Conservation (phyloP, 2,888 invertebrate genomes). For the Plagodis dolabraria region DNA sequence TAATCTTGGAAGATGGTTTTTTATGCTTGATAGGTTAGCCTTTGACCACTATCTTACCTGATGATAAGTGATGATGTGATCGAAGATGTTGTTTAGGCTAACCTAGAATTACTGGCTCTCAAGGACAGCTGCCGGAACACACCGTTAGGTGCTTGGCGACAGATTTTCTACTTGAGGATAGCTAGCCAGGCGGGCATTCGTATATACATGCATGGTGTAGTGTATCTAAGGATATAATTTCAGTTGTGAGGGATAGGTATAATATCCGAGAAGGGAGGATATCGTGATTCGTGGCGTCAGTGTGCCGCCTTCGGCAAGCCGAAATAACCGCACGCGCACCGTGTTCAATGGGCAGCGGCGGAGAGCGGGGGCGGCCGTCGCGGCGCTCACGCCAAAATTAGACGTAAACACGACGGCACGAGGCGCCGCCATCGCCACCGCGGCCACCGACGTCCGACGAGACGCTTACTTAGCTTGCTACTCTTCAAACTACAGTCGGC, state of each 20-base stretch:
- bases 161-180: no score
- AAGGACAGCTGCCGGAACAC: no score
- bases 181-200: no score
- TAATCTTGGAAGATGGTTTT: no score
- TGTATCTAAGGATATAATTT: constrained; percentile 11
- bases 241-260: constrained; percentile 30
- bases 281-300: constrained; percentile 64
- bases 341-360: constrained; percentile 77
- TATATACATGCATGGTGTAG: background rate
- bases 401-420: constrained; percentile 81
- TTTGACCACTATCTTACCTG: no score
- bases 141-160: no score
- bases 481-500: constrained; percentile 27
- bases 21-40: no score
- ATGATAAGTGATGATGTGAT: no score
- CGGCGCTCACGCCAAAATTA: constrained; percentile 84
- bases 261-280: constrained; percentile 52
- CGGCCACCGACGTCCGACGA: constrained; percentile 58
- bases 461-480: constrained; percentile 45
- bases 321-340: constrained; percentile 78
- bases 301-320: constrained; percentile 67
- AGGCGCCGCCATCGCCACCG: constrained; percentile 62
- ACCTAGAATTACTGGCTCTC: no score
- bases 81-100: no score
- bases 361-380: constrained; percentile 69